Evolutionary conservation across 2,113 vertebrate genomes (phyloP).

Genomic region (Cephalophus harveyi): DNA sequence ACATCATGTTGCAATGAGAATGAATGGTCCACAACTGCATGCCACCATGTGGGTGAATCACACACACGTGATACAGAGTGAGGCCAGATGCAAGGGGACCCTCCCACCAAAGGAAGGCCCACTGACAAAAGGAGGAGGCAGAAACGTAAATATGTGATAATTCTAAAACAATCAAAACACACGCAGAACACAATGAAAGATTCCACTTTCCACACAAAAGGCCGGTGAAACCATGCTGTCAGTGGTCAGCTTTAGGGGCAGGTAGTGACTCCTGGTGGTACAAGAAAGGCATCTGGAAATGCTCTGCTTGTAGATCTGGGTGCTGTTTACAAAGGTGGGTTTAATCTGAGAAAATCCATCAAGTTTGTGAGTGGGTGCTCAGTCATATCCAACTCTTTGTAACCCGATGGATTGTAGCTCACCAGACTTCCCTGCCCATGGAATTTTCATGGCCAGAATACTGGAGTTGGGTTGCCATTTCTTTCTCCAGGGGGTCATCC

Average conservation of each 20-base stretch:
- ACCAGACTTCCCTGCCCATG: neutral
- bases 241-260: neutral
- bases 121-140: neutral
- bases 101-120: neutral
- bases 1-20: neutral
- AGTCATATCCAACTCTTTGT: neutral
- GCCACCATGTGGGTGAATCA: neutral
- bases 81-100: neutral
- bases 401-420: neutral
- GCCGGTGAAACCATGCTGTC: neutral
- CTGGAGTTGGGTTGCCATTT: neutral
- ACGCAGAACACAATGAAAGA: neutral
- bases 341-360: neutral
- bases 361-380: neutral
- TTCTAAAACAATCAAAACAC: neutral
- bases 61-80: too few species aligned
- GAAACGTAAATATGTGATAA: neutral
- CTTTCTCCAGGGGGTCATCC: neutral
- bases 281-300: neutral
- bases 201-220: neutral
- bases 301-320: neutral
- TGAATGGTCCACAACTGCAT: neutral
- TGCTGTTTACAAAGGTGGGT: neutral
- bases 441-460: neutral
- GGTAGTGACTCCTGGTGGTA: neutral